A percentile compares a stretch with the other conserved stretches of the same genome.
These are phyloP conservation scores for Takifugu rubripes DNA, from an alignment of 2,797 vertebrate species.

Conservation along the genomic window DNA sequence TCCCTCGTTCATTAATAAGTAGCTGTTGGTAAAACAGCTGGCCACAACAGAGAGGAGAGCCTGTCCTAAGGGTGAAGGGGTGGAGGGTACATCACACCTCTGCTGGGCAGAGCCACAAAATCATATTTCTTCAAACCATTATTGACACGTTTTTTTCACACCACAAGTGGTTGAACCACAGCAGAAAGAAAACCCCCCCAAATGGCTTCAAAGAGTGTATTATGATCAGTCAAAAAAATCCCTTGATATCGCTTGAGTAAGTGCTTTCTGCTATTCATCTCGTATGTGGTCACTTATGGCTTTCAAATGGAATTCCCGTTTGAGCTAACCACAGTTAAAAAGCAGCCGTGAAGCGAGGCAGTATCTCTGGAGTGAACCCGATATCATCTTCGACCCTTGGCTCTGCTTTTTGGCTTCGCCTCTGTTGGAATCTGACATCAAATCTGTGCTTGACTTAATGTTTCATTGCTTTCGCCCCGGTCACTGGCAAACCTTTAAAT, in stretches of 20 bases:
- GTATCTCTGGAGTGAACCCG: slow-evolving; percentile 40
- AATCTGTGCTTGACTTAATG: slow-evolving; percentile 25
- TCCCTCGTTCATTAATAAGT: slow-evolving; percentile 69
- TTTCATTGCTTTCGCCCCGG: slow-evolving; percentile 27
- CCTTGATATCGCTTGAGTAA: slow-evolving; percentile 42
- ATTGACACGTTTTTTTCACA: slow-evolving; percentile 43
- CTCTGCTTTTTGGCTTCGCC: slow-evolving; percentile 18
- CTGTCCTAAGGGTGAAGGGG: slow-evolving; percentile 40
- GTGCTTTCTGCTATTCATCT: slow-evolving; percentile 21
- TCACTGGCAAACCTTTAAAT: slow-evolving; percentile 12
- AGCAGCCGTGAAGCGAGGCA: slow-evolving; percentile 14
- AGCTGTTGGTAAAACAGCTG: slow-evolving; percentile 71
- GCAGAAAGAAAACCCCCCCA: slow-evolving; percentile 20
- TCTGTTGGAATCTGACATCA: slow-evolving; percentile 35
- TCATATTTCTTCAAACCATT: slow-evolving; percentile 34
- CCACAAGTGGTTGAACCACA: slow-evolving; percentile 45
- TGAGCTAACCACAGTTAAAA: slow-evolving; percentile 28
- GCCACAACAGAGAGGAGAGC: slow-evolving; percentile 43
- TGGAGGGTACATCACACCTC: slow-evolving; percentile 35
- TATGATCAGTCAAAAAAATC: slow-evolving; percentile 47
- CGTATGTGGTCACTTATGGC: slow-evolving; percentile 48
- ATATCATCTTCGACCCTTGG: slow-evolving; percentile 44
- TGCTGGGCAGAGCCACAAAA: slow-evolving; percentile 42
- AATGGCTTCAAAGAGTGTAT: slow-evolving; percentile 28
- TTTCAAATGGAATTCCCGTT: slow-evolving; percentile 43